These are phyloP conservation scores for Mimas tiliae DNA, from an alignment of 2,888 invertebrate genomes.

Conservation along the genomic window DNA sequence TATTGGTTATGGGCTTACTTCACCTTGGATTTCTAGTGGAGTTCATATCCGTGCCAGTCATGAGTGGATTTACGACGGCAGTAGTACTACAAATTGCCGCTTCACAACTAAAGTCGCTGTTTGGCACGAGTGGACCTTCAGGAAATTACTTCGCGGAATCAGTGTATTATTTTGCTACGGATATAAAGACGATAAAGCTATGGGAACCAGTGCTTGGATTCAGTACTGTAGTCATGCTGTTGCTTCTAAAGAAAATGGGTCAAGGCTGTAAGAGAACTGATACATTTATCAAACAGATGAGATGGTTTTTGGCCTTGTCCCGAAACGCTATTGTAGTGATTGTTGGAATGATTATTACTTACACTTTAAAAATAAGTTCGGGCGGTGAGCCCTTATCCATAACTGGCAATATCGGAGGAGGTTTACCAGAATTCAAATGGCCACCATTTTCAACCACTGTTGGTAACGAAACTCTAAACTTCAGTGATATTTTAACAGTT, in stretches of 20 bases:
- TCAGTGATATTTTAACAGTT: conserved; percentile 86
- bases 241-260: conserved; percentile 86
- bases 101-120: conserved; percentile 30
- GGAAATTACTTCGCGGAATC: conserved; percentile 88
- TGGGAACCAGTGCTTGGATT: conserved; percentile 89
- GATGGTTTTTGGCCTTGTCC: conserved; percentile 88
- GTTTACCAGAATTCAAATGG: conserved; percentile 87
- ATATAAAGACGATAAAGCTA: conserved; percentile 84
- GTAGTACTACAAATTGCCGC: conserved; percentile 76
- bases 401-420: conserved; percentile 87
- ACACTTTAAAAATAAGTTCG: conserved; percentile 55
- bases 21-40: conserved; percentile 92
- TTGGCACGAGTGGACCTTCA: conserved; percentile 76
- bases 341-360: conserved; percentile 88
- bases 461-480: conserved; percentile 85
- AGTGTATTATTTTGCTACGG: conserved; percentile 83
- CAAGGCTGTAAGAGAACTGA: conserved; percentile 79
- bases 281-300: conserved; percentile 72
- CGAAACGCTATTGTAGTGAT: conserved; percentile 93
- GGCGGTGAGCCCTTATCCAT: conserved; percentile 85
- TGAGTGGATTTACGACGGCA: conserved; percentile 93
- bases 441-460: conserved; percentile 88
- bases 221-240: conserved; percentile 85
- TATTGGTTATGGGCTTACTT: conserved; percentile 89
- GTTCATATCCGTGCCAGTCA: conserved; percentile 94